Conservation (phyloP, 2,113 vertebrate species). For the Mandrillus leucophaeus region DNA sequence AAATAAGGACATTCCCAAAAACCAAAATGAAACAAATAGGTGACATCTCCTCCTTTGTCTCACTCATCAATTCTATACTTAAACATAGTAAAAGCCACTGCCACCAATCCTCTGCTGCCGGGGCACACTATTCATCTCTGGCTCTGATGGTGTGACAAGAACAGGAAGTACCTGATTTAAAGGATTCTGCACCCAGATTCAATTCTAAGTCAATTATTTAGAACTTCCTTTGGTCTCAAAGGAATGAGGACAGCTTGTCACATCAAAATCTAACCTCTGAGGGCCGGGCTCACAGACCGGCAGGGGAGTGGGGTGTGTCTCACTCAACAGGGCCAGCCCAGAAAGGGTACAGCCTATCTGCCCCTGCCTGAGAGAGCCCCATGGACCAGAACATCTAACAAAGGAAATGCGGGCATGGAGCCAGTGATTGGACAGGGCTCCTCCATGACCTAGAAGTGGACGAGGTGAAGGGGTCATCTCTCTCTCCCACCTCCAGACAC, state of each 20-base stretch:
- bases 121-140: neutral
- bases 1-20: constrained; percentile 24
- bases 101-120: neutral
- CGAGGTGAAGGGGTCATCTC: too few species aligned
- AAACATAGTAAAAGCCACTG: neutral
- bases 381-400: too few species aligned
- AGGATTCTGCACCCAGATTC: neutral
- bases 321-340: too few species aligned
- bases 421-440: too few species aligned
- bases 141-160: neutral
- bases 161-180: neutral
- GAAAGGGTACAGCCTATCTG: too few species aligned
- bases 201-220: neutral
- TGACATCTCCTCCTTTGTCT: neutral
- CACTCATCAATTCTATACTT: neutral
- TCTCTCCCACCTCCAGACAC: too few species aligned
- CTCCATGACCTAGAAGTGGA: too few species aligned
- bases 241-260: neutral
- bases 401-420: too few species aligned
- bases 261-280: neutral
- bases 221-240: neutral
- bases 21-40: neutral
- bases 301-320: too few species aligned
- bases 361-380: too few species aligned
- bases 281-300: too few species aligned